phyloP scores from a whole-genome alignment of 2,797 vertebrate species.

The Muraenolepis orangiensis region DNA sequence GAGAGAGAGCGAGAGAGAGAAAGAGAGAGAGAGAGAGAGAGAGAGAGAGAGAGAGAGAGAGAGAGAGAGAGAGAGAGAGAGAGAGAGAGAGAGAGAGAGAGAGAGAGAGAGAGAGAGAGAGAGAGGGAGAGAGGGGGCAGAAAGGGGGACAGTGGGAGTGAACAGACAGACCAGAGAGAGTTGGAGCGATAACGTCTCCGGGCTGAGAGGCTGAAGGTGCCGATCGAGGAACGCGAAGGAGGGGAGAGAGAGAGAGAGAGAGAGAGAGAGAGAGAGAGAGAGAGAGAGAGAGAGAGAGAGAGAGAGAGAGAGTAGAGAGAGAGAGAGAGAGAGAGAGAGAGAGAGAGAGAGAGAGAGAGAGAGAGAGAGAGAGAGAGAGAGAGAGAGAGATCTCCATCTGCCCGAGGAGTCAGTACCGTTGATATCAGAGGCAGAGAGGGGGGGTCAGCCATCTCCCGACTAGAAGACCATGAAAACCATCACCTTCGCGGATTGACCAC shows the following conservation, averaged over 20 bases:
- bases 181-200: background rate
- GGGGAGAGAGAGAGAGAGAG: background rate
- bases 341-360: constrained; percentile 31
- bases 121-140: background rate
- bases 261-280: constrained; percentile 8
- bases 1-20: background rate
- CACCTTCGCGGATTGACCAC: background rate
- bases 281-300: constrained; percentile 46
- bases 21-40: background rate
- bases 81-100: constrained; percentile 46
- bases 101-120: constrained; percentile 65
- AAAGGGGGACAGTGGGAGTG: background rate
- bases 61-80: constrained; percentile 28
- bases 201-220: background rate
- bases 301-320: constrained; percentile 23
- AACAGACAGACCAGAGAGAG: background rate
- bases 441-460: background rate
- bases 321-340: background rate
- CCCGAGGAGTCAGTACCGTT: background rate
- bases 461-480: background rate
- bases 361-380: constrained; percentile 44
- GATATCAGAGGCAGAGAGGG: background rate
- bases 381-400: constrained; percentile 6
- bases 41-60: constrained; percentile 2
- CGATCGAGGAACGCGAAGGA: background rate